Base-by-base conservation (phyloP, 1,140 invertebrate genomes). In the Orchesella cincta region DNA sequence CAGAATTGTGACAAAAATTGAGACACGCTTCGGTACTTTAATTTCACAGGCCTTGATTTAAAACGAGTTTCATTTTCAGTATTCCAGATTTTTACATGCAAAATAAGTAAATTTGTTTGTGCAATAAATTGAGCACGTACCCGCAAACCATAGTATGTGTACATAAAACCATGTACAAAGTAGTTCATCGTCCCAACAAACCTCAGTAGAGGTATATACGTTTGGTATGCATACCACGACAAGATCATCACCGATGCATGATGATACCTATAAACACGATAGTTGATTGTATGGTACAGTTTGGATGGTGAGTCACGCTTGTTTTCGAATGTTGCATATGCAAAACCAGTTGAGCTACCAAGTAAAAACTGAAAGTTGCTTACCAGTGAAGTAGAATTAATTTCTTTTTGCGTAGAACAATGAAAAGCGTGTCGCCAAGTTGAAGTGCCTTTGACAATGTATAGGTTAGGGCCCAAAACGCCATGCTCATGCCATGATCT, bases 121-220 rank as follows among this genome's bases (percentile, higher is more conserved):
- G 39, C 20, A 20, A 12, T 46, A 12, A 12, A 8, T 8, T 46
- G 39, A 36, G 2, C 5, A 23, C n/a, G 35, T 73, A 73, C 80
- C 77, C 77, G 78, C n/a, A 81, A 57, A 29, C 54, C 74, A 57
- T 77, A 81, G 36, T 81, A 81, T 16, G 62, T n/a, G 54, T 81
- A 81, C 77, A 81, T 78, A 26, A 54, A 81, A 36, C 54, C 46
- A 31, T 81, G 80, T 14, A 81, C 80, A 57, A 81, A 79, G 62
- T 81, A 81, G 54, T 81, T 81, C 80, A 81, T 81, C 16, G 73
- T 75, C 1, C 80, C 80, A 1, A 78, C 57, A n/a, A 76, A 81
- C 29, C 80, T 29, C 1, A 78, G 52, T 3, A 78, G 71, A n/a
- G 80, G 80, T 20, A 76, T 76, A 28, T 78, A 81, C 12, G 54